Conservation (phyloP, 1,140 invertebrate genomes). For the Drosophila murphyi region DNA sequence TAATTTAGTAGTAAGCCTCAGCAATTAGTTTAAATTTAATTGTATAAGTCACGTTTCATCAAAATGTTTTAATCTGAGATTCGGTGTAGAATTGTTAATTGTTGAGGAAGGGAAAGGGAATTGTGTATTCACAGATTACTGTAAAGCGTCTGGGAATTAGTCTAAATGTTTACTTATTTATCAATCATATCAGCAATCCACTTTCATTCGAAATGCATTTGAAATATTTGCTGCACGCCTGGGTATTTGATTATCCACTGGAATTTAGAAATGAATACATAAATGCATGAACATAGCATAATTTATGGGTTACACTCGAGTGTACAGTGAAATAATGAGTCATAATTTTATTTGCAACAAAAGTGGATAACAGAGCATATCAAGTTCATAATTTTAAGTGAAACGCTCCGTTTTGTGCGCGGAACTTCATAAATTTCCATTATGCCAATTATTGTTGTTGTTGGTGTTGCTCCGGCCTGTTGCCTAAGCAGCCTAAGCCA, state of each 20-base stretch:
- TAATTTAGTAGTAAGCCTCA: constrained; percentile 35
- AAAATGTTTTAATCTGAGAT: constrained; percentile 43
- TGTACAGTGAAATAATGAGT: constrained; percentile 61
- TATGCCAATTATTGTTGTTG: constrained; percentile 49
- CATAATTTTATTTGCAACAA: constrained; percentile 73
- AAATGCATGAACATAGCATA: constrained; percentile 14
- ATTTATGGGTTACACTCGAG: constrained; percentile 49
- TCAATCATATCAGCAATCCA: constrained; percentile 24
- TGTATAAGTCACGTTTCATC: constrained; percentile 18
- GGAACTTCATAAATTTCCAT: constrained; percentile 77
- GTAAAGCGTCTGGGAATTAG: constrained; percentile 18
- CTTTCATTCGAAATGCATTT: constrained; percentile 43
- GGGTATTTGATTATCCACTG: constrained; percentile 18
- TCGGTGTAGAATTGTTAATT: constrained; percentile 2
- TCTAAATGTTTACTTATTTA: constrained; percentile 48
- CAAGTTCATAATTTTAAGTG: constrained; percentile 63
- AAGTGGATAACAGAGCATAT: constrained; percentile 54
- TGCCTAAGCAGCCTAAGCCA: constrained; percentile 41
- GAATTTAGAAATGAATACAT: background rate
- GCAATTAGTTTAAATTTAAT: constrained; percentile 65
- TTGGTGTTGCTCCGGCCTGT: constrained; percentile 21
- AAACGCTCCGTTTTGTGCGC: constrained; percentile 35
- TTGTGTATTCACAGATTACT: constrained; percentile 20
- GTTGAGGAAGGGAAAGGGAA: background rate
- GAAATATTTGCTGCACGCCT: constrained; percentile 19